phyloP scores from a whole-genome alignment of 2,113 vertebrate species.

The Oxygymnocypris stewartii region DNA sequence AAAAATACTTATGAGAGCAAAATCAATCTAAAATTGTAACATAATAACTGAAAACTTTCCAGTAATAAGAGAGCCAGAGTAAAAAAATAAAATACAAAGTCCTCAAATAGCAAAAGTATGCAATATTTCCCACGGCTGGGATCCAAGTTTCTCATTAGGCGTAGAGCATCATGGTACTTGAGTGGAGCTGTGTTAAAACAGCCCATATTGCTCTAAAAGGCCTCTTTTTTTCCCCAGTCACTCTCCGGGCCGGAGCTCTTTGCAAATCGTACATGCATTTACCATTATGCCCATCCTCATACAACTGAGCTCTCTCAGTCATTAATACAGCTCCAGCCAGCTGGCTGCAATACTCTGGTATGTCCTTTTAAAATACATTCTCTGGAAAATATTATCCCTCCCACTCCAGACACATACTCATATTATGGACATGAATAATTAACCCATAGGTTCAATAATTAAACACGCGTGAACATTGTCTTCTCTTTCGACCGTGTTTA shows the following conservation, averaged over 20 bases:
- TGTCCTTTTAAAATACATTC: slow-evolving; percentile 45
- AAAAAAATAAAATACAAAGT: neutral
- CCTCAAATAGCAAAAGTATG: slow-evolving; percentile 38
- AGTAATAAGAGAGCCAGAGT: neutral
- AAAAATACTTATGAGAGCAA: neutral
- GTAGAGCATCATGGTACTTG: slow-evolving; percentile 38
- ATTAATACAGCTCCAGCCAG: slow-evolving; percentile 46
- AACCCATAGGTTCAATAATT: slow-evolving; percentile 55
- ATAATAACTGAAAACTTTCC: slow-evolving; percentile 1
- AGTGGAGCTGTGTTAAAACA: slow-evolving; percentile 43
- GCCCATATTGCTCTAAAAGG: slow-evolving; percentile 44
- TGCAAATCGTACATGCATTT: slow-evolving; percentile 58
- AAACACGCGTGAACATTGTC: slow-evolving; percentile 43
- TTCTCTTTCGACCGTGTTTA: slow-evolving; percentile 41
- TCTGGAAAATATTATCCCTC: slow-evolving; percentile 48
- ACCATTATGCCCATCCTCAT: slow-evolving; percentile 55
- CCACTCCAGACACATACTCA: slow-evolving; percentile 36
- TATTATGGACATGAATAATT: slow-evolving; percentile 57
- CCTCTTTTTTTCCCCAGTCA: slow-evolving; percentile 42
- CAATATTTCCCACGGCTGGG: slow-evolving; percentile 43
- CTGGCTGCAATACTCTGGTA: slow-evolving; percentile 26
- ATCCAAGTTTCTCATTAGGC: slow-evolving; percentile 54
- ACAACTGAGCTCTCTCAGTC: slow-evolving; percentile 33
- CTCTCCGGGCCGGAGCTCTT: slow-evolving; percentile 39
- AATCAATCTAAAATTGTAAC: neutral